Conservation (phyloP, 2,113 vertebrate genomes). For the Seriola dumerili region DNA sequence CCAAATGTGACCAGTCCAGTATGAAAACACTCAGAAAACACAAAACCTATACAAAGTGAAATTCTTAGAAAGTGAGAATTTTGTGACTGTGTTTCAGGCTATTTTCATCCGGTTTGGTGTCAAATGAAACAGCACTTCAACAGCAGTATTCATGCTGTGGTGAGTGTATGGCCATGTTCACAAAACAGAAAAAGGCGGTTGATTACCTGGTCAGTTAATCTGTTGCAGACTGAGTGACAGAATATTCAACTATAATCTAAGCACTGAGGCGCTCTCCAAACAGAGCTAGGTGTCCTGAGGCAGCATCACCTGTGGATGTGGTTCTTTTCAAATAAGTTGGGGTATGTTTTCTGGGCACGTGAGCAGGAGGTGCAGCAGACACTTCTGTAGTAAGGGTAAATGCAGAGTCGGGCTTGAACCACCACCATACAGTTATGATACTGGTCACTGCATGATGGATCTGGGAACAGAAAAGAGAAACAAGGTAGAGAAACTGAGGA, state of each 20-base stretch:
- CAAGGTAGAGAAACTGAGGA: background rate
- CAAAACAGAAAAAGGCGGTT: background rate
- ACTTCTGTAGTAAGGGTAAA: slow-evolving; percentile 89
- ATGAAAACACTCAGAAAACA: slow-evolving; percentile 28
- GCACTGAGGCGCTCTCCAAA: background rate
- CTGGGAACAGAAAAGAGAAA: slow-evolving; percentile 58
- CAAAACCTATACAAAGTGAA: background rate
- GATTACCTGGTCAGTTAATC: background rate
- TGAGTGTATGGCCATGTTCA: background rate
- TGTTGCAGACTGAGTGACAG: background rate
- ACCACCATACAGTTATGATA: slow-evolving; percentile 87
- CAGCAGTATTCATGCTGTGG: background rate
- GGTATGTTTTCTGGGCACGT: slow-evolving; percentile 55
- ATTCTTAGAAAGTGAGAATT: background rate
- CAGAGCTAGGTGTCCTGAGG: background rate
- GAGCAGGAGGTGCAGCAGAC: slow-evolving; percentile 87
- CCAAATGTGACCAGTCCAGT: slow-evolving; percentile 12
- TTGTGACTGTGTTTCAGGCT: background rate
- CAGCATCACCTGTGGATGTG: slow-evolving; percentile 63
- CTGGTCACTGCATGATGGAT: slow-evolving; percentile 85
- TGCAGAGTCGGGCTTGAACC: slow-evolving; percentile 88
- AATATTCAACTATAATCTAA: background rate
- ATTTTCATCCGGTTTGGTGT: background rate
- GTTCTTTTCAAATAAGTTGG: slow-evolving; percentile 53
- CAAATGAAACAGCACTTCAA: background rate